These are phyloP conservation scores for Pachymerium ferrugineum DNA, from an alignment of 2,888 invertebrate species.

Conservation along the genomic window DNA sequence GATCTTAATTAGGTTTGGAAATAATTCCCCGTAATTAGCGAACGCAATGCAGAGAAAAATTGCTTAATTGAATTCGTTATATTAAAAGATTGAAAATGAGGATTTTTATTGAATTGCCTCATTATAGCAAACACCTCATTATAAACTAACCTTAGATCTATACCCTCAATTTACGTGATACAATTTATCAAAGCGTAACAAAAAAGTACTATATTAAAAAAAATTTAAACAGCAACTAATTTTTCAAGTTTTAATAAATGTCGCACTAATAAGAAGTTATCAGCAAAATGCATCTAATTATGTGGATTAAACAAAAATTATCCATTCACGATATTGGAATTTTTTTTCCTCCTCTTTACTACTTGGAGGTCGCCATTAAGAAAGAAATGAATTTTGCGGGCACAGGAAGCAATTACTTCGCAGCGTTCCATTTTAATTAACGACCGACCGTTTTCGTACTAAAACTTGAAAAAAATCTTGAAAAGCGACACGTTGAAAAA, in stretches of 20 bases:
- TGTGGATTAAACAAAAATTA: background rate
- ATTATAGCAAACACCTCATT: background rate
- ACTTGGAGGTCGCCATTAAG: constrained; percentile 9
- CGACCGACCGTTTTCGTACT: constrained; percentile 8
- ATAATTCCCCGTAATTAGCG: constrained; percentile 27
- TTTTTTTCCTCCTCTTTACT: background rate
- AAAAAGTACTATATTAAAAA: background rate
- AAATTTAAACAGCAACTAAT: too few species aligned
- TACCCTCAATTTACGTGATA: too few species aligned
- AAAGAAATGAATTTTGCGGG: background rate
- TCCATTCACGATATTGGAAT: background rate
- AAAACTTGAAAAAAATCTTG: constrained; percentile 5
- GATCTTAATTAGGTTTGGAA: constrained; percentile 20
- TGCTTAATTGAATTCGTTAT: constrained; percentile 28
- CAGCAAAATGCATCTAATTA: background rate
- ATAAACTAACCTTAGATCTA: too few species aligned
- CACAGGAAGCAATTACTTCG: constrained; percentile 4
- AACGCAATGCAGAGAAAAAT: constrained; percentile 7
- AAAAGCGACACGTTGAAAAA: constrained; percentile 9
- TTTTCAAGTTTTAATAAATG: too few species aligned
- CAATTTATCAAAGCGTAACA: background rate
- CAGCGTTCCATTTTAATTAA: constrained; percentile 11
- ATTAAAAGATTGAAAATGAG: background rate
- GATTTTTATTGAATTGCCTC: background rate
- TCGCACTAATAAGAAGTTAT: too few species aligned